Percentiles rank a stretch among this genome's conserved stretches.
phyloP scores from a whole-genome alignment of 1,140 invertebrate species.

The Lepidurus apus region DNA sequence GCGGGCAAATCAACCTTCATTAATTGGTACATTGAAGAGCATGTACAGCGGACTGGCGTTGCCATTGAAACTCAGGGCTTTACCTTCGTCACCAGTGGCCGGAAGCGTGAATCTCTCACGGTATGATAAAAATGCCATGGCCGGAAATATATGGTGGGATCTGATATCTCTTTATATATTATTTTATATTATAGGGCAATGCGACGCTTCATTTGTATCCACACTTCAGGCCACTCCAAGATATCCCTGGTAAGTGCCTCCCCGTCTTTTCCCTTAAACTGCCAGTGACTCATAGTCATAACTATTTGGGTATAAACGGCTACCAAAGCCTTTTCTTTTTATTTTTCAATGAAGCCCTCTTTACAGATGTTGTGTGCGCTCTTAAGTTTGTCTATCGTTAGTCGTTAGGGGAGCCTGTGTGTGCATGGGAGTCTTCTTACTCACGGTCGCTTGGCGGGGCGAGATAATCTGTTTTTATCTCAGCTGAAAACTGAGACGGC shows the following conservation, averaged over 20 bases:
- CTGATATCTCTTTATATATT: constrained; percentile 7
- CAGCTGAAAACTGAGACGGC: constrained; percentile 11
- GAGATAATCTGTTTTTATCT: constrained; percentile 18
- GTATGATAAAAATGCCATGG: constrained; percentile 40
- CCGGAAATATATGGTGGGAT: constrained; percentile 29
- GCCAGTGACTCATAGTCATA: too few relatives aligned
- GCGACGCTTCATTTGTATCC: constrained; percentile 58
- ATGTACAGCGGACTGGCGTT: constrained; percentile 57
- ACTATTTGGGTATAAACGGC: too few relatives aligned
- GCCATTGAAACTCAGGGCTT: constrained; percentile 61
- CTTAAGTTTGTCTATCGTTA: too few relatives aligned
- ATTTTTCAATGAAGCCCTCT: too few relatives aligned
- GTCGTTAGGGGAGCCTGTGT: neutral
- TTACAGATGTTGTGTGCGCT: neutral
- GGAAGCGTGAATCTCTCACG: constrained; percentile 54
- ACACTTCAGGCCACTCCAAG: constrained; percentile 53
- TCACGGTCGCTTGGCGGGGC: constrained; percentile 12
- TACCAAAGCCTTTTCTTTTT: too few relatives aligned
- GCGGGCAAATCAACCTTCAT: constrained; percentile 61
- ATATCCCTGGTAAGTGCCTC: constrained; percentile 49
- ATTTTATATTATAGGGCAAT: constrained; percentile 50
- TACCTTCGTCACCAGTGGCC: constrained; percentile 54
- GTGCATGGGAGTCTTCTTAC: constrained; percentile 1
- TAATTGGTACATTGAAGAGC: constrained; percentile 61
- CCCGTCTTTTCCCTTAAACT: neutral